Base-by-base conservation (phyloP, 35 echinoderm and acorn worm species). In the Amphiura filiformis region DNA sequence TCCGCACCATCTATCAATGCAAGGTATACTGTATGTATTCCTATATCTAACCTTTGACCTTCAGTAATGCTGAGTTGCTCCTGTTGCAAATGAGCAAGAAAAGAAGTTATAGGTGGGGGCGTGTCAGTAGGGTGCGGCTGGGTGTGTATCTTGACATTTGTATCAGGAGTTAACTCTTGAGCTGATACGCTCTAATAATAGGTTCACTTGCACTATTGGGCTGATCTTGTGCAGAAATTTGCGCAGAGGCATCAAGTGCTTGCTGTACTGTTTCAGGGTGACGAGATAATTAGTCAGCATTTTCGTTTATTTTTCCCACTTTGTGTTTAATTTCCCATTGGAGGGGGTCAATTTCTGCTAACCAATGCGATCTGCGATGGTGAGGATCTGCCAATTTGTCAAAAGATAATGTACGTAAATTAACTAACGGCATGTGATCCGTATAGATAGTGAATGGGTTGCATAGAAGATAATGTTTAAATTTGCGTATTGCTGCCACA, bases 401-500 rank as follows among this genome's bases (percentile, higher is more conserved):
- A 11, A 52, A 11, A 52, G 44, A 20, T 20, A 52, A 11, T 52
- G 44, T 52, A 7, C 44, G 7, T 52, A 52, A n/a, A n/a, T n/a
- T n/a, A n/a, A n/a, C 44, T 52, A 52, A 52, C 7, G 84, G 84
- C 75, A 82, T 78, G 41, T 94, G 93, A 38, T 94, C 93, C 20
- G 88, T 90, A 15, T 80, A 57, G 78, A 90, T 86, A 40, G 82
- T 80, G 65, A 94, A 94, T 31, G 38, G 49, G 20, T 76, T 57
- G 31, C 52, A 57, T 31, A 39, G 17, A 2, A 90, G 88, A 78
- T 90, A 94, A 37, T 94, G 83, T 22, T 76, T 34, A 33, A 95
- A 95, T 28, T 94, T 65, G 15, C 87, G 79, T 23, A 94, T 52
- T 56, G 87, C 61, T 82, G 88, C 38, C 1, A 89, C 92, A 39